These are phyloP conservation scores for Phenacoccus solenopsis DNA, from an alignment of 1,140 invertebrate species.

Conservation along the genomic window DNA sequence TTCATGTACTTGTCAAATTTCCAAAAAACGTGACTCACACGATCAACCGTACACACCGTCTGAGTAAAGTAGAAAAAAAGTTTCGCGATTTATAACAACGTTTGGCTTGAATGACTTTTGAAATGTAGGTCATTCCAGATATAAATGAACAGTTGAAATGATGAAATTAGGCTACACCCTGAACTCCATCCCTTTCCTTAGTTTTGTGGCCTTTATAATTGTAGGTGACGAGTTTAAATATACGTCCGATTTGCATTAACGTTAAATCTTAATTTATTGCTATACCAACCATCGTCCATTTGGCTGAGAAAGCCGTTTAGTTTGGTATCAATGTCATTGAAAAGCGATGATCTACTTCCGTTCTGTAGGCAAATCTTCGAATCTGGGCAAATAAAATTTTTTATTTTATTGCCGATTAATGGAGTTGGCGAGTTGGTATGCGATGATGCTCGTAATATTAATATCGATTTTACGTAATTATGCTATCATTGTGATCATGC, in stretches of 20 bases:
- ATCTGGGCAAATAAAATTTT: not conserved
- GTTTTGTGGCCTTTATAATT: too few relatives aligned
- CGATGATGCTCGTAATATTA: too few relatives aligned
- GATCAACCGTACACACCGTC: not conserved
- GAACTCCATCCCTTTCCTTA: too few relatives aligned
- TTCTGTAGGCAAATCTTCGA: not conserved
- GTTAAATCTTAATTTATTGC: too few relatives aligned
- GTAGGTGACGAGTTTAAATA: too few relatives aligned
- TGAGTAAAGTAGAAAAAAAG: not conserved
- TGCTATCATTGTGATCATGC: too few relatives aligned
- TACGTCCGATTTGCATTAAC: not conserved
- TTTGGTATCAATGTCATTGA: not conserved
- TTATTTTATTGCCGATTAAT: too few relatives aligned
- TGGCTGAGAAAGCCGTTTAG: not conserved
- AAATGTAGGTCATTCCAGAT: not conserved
- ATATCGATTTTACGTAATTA: too few relatives aligned
- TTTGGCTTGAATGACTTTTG: not conserved
- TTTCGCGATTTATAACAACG: not conserved
- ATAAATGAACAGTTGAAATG: not conserved
- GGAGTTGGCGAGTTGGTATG: too few relatives aligned
- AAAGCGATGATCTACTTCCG: not conserved
- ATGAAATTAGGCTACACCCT: not conserved
- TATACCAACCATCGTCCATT: not conserved
- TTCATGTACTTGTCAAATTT: not conserved
- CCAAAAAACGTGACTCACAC: not conserved